Percentiles rank a stretch among this genome's conserved stretches.
phyloP scores from a whole-genome alignment of 2,797 vertebrate genomes.

The Phrynocephalus vlangalii region DNA sequence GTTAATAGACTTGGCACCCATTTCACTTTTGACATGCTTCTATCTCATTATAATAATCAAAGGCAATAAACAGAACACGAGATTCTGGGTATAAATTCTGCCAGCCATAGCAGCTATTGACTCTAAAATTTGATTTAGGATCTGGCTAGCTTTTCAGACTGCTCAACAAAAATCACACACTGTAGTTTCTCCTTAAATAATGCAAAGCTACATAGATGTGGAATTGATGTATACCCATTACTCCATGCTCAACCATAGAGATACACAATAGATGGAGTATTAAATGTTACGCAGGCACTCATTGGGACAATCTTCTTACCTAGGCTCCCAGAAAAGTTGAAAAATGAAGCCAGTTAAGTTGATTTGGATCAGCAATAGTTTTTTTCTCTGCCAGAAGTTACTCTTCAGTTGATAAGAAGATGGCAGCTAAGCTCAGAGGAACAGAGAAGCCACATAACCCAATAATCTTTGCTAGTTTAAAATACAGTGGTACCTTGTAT shows the following conservation, averaged over 20 bases:
- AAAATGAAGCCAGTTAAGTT: neutral
- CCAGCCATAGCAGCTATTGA: neutral
- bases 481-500: no score
- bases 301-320: neutral
- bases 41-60: neutral
- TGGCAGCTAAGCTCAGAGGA: no score
- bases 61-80: neutral
- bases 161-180: neutral
- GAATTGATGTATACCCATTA: neutral
- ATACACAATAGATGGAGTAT: neutral
- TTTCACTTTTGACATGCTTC: constrained; percentile 2
- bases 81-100: neutral
- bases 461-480: no score
- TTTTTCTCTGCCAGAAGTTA: neutral
- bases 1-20: neutral
- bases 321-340: neutral
- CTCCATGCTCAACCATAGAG: neutral
- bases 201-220: neutral
- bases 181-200: neutral
- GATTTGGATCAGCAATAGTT: neutral
- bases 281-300: neutral
- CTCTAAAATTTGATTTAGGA: constrained; percentile 17
- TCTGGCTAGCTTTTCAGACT: neutral
- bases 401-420: neutral
- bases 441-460: no score